A percentile compares a stretch with the other conserved stretches of the same genome.
phyloP scores from a whole-genome alignment of 2,888 invertebrate genomes.

The Muschampia plurimacula region DNA sequence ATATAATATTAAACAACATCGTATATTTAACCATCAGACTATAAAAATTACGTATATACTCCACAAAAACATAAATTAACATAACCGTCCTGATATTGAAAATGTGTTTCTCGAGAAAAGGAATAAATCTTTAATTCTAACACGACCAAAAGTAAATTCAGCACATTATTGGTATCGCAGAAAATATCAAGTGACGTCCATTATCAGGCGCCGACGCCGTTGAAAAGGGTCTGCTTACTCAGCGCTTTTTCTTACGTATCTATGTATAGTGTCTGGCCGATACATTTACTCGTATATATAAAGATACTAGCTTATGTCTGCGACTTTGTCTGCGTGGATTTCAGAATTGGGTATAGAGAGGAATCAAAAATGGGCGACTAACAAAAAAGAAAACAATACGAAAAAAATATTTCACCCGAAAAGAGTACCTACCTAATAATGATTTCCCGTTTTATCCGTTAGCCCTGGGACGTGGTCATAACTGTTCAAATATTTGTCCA shows the following conservation, averaged over 20 bases:
- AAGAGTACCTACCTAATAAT: no score
- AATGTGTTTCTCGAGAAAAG: constrained; percentile 5
- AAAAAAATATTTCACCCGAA: no score
- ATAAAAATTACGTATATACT: background rate
- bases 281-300: background rate
- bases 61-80: no score
- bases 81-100: background rate
- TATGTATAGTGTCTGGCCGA: background rate
- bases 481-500: no score
- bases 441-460: no score
- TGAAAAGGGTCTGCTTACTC: constrained; percentile 49
- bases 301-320: no score
- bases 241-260: constrained; percentile 7
- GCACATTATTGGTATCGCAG: constrained; percentile 46
- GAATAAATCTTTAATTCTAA: constrained; percentile 7
- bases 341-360: no score
- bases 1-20: no score
- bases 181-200: constrained; percentile 65
- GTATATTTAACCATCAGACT: background rate
- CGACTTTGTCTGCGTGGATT: no score
- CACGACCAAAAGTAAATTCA: constrained; percentile 43
- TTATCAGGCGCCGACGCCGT: constrained; percentile 53
- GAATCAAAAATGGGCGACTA: no score
- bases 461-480: no score
- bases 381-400: no score